phyloP scores from a whole-genome alignment of 2,113 vertebrate species.

The Dicaeum eximium region DNA sequence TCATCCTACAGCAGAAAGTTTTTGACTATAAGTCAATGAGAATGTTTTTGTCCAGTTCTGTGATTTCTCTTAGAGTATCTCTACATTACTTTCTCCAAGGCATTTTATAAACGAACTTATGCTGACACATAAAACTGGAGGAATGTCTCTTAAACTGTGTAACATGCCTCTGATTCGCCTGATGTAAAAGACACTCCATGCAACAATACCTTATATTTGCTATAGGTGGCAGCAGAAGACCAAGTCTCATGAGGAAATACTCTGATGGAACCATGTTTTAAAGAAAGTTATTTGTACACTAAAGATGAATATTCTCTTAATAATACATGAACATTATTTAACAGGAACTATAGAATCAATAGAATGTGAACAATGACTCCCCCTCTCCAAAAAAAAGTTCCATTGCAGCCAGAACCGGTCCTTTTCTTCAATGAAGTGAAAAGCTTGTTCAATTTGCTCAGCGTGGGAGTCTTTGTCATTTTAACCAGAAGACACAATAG shows the following conservation, averaged over 20 bases:
- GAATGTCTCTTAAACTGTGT: not conserved
- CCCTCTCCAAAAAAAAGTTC: not conserved
- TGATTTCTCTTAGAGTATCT: not conserved
- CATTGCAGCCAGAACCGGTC: constrained; percentile 9
- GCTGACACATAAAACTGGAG: not conserved
- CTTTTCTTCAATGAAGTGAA: constrained; percentile 68
- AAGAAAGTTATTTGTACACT: constrained; percentile 62
- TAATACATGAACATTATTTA: constrained; percentile 69
- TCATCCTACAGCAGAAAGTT: not conserved
- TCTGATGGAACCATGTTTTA: not conserved
- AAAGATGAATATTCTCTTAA: constrained; percentile 63
- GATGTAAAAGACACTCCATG: not conserved
- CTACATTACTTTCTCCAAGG: accelerated
- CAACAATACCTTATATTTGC: not conserved
- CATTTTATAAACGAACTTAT: not conserved
- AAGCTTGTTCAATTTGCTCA: constrained; percentile 63
- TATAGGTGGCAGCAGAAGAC: constrained; percentile 71
- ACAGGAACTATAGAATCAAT: constrained; percentile 58
- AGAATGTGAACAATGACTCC: constrained; percentile 60
- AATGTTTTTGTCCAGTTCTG: not conserved
- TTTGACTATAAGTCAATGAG: not conserved
- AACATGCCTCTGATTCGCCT: too few relatives aligned
- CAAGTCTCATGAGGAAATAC: not conserved
- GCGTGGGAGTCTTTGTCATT: constrained; percentile 68
- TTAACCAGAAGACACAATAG: constrained; percentile 67